A percentile compares a stretch with the other conserved stretches of the same genome.
phyloP scores from a whole-genome alignment of 2,797 vertebrate species.

The Pteronotus mesoamericanus region DNA sequence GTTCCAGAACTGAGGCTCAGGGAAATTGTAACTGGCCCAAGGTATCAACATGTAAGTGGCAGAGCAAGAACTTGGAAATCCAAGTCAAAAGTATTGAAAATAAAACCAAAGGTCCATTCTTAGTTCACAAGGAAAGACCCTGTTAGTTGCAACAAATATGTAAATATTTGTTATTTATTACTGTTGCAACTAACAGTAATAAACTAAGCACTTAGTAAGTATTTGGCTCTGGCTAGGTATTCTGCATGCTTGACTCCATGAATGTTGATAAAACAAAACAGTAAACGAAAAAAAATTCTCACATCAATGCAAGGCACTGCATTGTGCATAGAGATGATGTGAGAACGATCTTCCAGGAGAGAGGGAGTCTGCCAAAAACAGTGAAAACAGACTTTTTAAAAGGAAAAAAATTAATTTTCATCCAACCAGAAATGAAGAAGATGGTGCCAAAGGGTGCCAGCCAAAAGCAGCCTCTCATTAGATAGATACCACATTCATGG shows the following conservation, averaged over 20 bases:
- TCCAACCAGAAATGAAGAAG: background rate
- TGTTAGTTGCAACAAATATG: background rate
- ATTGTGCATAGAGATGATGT: background rate
- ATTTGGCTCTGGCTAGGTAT: background rate
- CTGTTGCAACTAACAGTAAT: no score
- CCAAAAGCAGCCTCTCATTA: background rate
- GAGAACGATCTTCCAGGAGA: slow-evolving; percentile 18
- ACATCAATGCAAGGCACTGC: background rate
- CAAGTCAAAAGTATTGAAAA: background rate
- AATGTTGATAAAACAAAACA: background rate
- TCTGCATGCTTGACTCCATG: background rate
- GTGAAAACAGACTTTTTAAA: background rate
- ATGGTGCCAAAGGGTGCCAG: background rate
- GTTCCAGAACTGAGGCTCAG: background rate
- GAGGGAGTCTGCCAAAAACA: background rate
- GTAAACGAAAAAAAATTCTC: background rate
- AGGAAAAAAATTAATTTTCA: slow-evolving; percentile 29
- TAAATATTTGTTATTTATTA: no score
- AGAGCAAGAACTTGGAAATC: background rate
- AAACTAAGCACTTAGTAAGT: background rate
- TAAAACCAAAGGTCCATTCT: background rate
- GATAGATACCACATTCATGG: background rate
- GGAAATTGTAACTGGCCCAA: background rate
- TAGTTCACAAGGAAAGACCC: background rate
- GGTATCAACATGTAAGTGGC: background rate